These are phyloP conservation scores for Enteromius treurensis DNA, from an alignment of 2,797 vertebrate genomes.

Conservation along the genomic window DNA sequence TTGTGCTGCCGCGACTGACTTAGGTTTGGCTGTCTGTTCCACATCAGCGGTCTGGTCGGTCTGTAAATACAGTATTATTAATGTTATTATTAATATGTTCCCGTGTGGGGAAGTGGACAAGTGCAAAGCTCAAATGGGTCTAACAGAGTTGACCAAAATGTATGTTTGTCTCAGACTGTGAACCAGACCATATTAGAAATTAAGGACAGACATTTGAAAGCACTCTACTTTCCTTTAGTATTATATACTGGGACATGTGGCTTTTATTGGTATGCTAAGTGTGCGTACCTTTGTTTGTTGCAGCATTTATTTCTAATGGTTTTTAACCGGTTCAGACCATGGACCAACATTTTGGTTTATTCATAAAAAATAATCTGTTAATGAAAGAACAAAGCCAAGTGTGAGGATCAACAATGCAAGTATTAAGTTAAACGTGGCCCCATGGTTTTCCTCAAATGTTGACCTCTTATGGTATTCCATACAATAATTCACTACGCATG, in stretches of 20 bases:
- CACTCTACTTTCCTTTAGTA: conserved; percentile 73
- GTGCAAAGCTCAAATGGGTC: conserved; percentile 44
- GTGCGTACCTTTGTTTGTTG: conserved; percentile 72
- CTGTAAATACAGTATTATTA: conserved; percentile 68
- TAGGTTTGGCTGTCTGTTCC: conserved; percentile 65
- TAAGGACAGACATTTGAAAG: conserved; percentile 65
- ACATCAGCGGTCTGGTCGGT: conserved; percentile 61
- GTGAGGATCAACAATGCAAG: conserved; percentile 69
- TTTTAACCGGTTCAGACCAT: conserved; percentile 71
- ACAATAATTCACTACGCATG: conserved; percentile 85
- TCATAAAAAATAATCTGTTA: conserved; percentile 38
- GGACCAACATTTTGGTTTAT: conserved; percentile 70
- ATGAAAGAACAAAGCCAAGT: conserved; percentile 71
- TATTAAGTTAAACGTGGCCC: conserved; percentile 64
- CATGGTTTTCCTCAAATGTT: conserved; percentile 53
- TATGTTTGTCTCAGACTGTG: conserved; percentile 66
- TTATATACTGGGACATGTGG: conserved; percentile 74
- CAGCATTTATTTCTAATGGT: conserved; percentile 64
- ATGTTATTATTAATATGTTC: conserved; percentile 48
- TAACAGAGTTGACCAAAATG: conserved; percentile 58
- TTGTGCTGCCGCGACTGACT: conserved; percentile 60
- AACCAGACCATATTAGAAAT: conserved; percentile 52
- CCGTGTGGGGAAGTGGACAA: conserved; percentile 43
- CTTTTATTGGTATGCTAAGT: conserved; percentile 74
- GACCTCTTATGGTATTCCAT: conserved; percentile 72